phyloP scores from a whole-genome alignment of 2,113 vertebrate genomes.

The Halcyon malimbica region DNA sequence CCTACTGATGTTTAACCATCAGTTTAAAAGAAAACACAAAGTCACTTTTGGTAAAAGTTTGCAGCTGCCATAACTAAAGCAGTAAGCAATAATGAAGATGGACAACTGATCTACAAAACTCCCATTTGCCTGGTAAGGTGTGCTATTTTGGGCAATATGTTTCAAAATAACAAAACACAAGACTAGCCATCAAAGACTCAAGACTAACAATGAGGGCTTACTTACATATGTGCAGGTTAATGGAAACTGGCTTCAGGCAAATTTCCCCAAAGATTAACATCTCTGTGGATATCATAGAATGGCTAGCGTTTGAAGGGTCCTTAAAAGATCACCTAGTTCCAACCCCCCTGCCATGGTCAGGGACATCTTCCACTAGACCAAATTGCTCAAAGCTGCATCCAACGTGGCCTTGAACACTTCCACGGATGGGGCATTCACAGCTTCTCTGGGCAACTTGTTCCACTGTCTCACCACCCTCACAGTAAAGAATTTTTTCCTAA shows the following conservation, averaged over 20 bases:
- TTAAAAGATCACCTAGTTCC: background rate
- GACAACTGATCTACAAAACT: background rate
- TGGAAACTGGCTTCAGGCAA: background rate
- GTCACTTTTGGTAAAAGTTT: background rate
- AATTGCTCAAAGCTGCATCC: background rate
- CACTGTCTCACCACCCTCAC: background rate
- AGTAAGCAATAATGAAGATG: background rate
- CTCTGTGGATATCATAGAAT: background rate
- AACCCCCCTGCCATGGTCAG: background rate
- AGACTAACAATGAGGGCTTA: background rate
- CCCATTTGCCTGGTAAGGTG: background rate
- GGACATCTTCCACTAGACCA: background rate
- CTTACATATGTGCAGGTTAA: background rate
- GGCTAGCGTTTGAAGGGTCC: background rate
- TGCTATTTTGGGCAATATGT: background rate
- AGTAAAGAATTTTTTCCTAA: background rate
- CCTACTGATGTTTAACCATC: background rate
- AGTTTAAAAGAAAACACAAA: background rate
- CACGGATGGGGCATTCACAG: background rate
- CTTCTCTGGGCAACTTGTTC: background rate
- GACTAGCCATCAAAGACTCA: background rate
- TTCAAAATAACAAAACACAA: background rate
- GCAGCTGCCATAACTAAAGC: background rate
- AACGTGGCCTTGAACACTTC: background rate
- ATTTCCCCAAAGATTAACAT: background rate